Base-by-base conservation (phyloP, 2,797 vertebrate genomes). In the Pangasius larnaudii region DNA sequence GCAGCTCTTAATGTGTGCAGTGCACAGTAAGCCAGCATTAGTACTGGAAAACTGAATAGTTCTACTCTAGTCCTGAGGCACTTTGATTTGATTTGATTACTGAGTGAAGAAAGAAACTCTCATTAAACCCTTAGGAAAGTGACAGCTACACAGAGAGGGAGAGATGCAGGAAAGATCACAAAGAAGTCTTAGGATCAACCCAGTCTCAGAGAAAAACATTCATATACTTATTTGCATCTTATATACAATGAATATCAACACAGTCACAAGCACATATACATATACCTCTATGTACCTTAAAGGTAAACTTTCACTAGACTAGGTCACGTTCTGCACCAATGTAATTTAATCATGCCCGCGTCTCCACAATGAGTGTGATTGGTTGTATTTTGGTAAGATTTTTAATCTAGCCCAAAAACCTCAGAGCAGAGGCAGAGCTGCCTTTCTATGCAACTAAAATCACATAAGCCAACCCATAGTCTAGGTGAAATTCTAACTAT, bases 51-150 rank as follows among this genome's bases (percentile, higher is more conserved):
- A 61, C 36, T 42, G 36, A 83, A 87, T 1, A 74, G 11, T 53
- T 0, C 39, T 46, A 22, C 49, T 56, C 33, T 30, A 67, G 42
- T 71, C 22, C 4, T 27, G 27, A 33, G 71, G 14, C 13, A 53
- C 33, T 22, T 36, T 9, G 46, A 46, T 46, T 89, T 19, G n/a
- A 78, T 53, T 18, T 58, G 71, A 30, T 14, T 75, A 56, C 16
- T 82, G 6, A 42, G 63, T n/a, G 36, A 63, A 59, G 11, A 11
- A 84, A 87, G n/a, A 53, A 18, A 81, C 27, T n/a, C 59, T 87
- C 14, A 72, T 77, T 71, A 85, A 27, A 85, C 59, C 1, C 11
- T 27, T 46, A 84, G 65, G 67, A 85, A 59, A 14, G 0, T 18
- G 77, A 56, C 27, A 42, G 46, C 22, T 85, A 3, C 69, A 85